Evolutionary conservation across 2,113 vertebrate genomes (phyloP).

Genomic region (Menura novaehollandiae): DNA sequence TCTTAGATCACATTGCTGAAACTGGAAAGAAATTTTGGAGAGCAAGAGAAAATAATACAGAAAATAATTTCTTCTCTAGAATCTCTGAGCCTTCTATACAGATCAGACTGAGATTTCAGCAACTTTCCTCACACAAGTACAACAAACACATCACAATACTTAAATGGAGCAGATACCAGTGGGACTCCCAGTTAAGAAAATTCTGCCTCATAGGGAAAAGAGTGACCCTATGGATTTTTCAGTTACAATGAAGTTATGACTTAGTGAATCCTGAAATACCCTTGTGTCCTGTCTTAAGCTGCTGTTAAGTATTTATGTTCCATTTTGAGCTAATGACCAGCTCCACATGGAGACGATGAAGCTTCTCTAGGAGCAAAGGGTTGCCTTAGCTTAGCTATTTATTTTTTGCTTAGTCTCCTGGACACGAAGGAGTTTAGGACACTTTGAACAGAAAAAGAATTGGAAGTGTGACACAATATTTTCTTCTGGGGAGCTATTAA

Average conservation of each 20-base stretch:
- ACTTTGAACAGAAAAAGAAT: background rate
- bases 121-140: background rate
- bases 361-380: background rate
- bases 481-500: background rate
- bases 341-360: background rate
- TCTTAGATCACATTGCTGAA: conserved; percentile 36
- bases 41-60: background rate
- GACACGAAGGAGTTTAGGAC: background rate
- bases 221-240: background rate
- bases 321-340: background rate
- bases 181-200: background rate
- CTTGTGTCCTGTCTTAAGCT: background rate
- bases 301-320: background rate
- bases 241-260: background rate
- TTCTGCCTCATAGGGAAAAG: background rate
- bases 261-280: background rate
- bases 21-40: conserved; percentile 1
- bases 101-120: background rate
- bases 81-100: background rate
- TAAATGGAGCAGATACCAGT: background rate
- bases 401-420: background rate
- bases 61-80: background rate
- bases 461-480: background rate
- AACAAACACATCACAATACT: background rate
- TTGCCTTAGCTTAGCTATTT: background rate